A percentile compares a stretch with the other conserved stretches of the same genome.
Conservation (phyloP, 2,888 invertebrate species). For the Schizotus pectinicornis region DNA sequence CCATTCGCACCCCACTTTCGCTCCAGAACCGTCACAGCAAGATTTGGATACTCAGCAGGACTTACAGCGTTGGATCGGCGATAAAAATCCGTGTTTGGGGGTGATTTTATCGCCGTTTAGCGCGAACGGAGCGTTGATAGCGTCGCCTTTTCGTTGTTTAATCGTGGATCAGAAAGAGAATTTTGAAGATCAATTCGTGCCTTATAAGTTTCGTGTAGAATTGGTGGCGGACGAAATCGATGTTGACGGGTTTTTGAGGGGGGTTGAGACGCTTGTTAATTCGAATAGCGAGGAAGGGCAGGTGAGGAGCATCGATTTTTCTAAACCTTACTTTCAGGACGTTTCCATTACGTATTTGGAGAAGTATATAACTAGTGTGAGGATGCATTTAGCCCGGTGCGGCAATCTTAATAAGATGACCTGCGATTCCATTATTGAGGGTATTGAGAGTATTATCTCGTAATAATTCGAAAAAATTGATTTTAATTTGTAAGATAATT, state of each 20-base stretch:
- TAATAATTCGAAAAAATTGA: constrained; percentile 8
- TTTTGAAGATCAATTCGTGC: constrained; percentile 55
- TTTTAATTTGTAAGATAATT: neutral
- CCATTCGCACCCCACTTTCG: constrained; percentile 78
- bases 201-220: constrained; percentile 62
- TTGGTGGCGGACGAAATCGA: constrained; percentile 55
- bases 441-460: constrained; percentile 33
- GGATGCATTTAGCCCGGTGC: constrained; percentile 61
- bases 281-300: constrained; percentile 37
- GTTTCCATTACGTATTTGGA: constrained; percentile 62
- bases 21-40: constrained; percentile 71
- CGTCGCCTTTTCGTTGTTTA: constrained; percentile 67
- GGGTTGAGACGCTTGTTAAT: constrained; percentile 53
- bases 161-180: constrained; percentile 59
- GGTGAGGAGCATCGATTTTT: constrained; percentile 53
- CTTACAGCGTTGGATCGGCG: constrained; percentile 64
- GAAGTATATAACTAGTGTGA: constrained; percentile 65
- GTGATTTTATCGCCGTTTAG: constrained; percentile 72
- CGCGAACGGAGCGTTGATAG: constrained; percentile 59
- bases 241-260: constrained; percentile 54
- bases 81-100: constrained; percentile 65
- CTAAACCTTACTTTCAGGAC: constrained; percentile 61
- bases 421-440: constrained; percentile 51
- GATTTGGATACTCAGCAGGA: constrained; percentile 72
- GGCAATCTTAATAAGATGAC: constrained; percentile 49